Evolutionary conservation across 2,888 invertebrate species (phyloP).

Genomic region (Cyclophora albipunctata): DNA sequence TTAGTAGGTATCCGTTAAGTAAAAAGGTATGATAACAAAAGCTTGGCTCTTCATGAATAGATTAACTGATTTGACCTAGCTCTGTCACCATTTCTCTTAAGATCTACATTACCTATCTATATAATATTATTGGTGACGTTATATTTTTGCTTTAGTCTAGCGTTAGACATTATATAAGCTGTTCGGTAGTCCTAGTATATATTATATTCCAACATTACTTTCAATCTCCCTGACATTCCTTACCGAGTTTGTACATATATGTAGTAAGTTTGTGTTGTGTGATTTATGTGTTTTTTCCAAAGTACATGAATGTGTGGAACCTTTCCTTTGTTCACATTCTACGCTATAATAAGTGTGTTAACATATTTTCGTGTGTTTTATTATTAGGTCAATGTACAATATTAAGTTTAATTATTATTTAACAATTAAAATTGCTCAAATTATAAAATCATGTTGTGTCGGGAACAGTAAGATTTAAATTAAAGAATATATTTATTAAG

Average conservation of each 20-base stretch:
- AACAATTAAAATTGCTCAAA: conserved; percentile 21
- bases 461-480: conserved; percentile 9
- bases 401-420: conserved; percentile 6
- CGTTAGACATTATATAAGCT: conserved; percentile 9
- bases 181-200: conserved; percentile 11
- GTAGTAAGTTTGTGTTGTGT: neutral
- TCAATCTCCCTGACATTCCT: neutral
- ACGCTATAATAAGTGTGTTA: neutral
- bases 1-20: too few species aligned
- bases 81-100: too few species aligned
- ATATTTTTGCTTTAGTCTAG: conserved; percentile 17
- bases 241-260: neutral
- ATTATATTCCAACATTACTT: too few species aligned
- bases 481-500: neutral
- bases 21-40: too few species aligned
- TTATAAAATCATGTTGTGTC: conserved; percentile 11
- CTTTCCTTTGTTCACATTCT: too few species aligned
- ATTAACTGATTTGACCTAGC: too few species aligned
- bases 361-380: neutral
- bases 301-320: neutral
- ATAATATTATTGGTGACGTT: neutral
- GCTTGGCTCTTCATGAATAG: too few species aligned
- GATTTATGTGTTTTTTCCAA: neutral
- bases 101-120: too few species aligned
- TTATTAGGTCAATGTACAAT: neutral